phyloP scores from a whole-genome alignment of 2,797 vertebrate species.

The Mormyrus hasselquistii region DNA sequence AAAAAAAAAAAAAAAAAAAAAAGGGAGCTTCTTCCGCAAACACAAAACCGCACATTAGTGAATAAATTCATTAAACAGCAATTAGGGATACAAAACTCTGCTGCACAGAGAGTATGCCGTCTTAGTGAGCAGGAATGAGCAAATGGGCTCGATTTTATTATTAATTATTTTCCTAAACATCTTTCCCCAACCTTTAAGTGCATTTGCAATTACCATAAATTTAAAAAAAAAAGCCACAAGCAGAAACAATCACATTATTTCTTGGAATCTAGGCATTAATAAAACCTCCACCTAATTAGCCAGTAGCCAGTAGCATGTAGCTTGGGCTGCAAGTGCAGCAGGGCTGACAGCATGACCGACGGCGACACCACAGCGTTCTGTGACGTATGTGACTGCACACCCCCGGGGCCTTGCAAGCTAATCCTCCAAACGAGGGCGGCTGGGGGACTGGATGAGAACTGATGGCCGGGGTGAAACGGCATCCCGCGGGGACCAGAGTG shows the following conservation, averaged over 20 bases:
- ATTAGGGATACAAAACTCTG: background rate
- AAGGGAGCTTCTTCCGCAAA: background rate
- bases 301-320: constrained; percentile 51
- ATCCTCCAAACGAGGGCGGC: constrained; percentile 45
- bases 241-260: constrained; percentile 56
- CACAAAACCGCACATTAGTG: background rate
- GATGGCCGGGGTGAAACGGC: constrained; percentile 59
- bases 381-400: constrained; percentile 47
- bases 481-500: background rate
- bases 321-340: constrained; percentile 38
- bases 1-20: background rate
- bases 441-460: constrained; percentile 53
- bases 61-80: constrained; percentile 1
- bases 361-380: constrained; percentile 52
- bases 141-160: constrained; percentile 16
- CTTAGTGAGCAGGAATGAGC: background rate
- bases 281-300: constrained; percentile 58
- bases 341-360: constrained; percentile 51
- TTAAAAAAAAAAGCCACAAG: constrained; percentile 39
- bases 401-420: constrained; percentile 48
- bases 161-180: constrained; percentile 40
- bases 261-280: constrained; percentile 32
- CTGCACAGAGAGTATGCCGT: background rate
- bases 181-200: constrained; percentile 59
- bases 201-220: constrained; percentile 52